phyloP scores from a whole-genome alignment of 2,113 vertebrate species.

The Tachysurus vachellii region DNA sequence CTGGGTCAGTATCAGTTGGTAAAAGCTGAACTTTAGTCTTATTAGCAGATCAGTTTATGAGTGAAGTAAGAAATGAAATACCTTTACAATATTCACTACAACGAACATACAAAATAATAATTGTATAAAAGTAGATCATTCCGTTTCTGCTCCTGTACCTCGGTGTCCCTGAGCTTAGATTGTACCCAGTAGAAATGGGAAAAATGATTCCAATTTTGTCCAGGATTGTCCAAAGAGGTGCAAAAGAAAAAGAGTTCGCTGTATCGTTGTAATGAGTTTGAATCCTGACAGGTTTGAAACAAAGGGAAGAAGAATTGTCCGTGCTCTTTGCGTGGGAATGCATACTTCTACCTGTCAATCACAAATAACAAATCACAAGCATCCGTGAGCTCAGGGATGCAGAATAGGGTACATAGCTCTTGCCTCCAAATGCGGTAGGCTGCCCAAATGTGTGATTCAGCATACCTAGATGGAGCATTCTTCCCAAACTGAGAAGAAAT shows the following conservation, averaged over 20 bases:
- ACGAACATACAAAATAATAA: neutral
- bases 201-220: neutral
- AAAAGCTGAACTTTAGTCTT: neutral
- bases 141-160: neutral
- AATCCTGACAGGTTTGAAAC: neutral
- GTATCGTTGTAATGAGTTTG: neutral
- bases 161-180: neutral
- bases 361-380: neutral
- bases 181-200: neutral
- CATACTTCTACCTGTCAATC: neutral
- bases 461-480: neutral
- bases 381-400: neutral
- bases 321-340: neutral
- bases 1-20: neutral
- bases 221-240: neutral
- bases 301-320: neutral
- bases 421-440: neutral
- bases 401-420: neutral
- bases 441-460: neutral
- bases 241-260: neutral
- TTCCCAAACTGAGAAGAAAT: neutral
- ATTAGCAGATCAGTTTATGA: constrained; percentile 3
- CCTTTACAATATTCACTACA: neutral
- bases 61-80: neutral
- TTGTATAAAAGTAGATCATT: neutral